Evolutionary conservation across 1,140 invertebrate species (phyloP), one percentile per base, ranked within the genome.

Genomic region (Lethocerus indicus): DNA sequence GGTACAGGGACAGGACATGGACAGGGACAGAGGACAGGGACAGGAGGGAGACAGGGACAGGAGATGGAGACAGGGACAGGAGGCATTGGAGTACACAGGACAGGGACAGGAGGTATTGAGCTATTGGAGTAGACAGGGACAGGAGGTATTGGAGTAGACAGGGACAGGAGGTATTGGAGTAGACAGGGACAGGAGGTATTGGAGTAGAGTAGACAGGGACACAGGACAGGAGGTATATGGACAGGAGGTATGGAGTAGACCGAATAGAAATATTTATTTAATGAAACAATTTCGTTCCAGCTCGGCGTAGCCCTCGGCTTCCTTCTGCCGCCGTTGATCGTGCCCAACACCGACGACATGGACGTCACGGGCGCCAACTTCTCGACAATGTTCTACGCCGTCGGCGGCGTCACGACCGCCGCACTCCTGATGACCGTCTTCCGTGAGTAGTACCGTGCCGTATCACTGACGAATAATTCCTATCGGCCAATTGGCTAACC

Each of bases 261-360:
- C n/a, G n/a, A n/a, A n/a, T n/a, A n/a, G n/a, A n/a, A n/a, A n/a
- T n/a, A n/a, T n/a, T n/a, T n/a, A n/a, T n/a, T n/a, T n/a, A n/a
- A n/a, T n/a, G n/a, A n/a, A n/a, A n/a, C n/a, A 41, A 21, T n/a
- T 41, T 18, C 39, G n/a, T 41, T 21, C 7, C 67, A 92, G 88
- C 66, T 95, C 14, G 91, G 91, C 20, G 75, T 91, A 13, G 91
- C 90, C 0, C 67, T 87, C 4, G 90, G 90, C 5, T 95, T 94
- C 66, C 63, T 94, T 1, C 68, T 93, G 18, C 90, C 91, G 0
- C 86, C 90, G 0, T 76, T 86, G 63, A 59, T 95, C 20, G 86
- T 94, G 0, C 68, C 68, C 14, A 68, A 71, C 21, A 67, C 68
- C 56, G 71, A 74, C 1, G 70, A 76, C 47, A 29, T 66, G 0